Evolutionary conservation across 2,888 invertebrate genomes (phyloP).

Genomic region (Eupeodes luniger): DNA sequence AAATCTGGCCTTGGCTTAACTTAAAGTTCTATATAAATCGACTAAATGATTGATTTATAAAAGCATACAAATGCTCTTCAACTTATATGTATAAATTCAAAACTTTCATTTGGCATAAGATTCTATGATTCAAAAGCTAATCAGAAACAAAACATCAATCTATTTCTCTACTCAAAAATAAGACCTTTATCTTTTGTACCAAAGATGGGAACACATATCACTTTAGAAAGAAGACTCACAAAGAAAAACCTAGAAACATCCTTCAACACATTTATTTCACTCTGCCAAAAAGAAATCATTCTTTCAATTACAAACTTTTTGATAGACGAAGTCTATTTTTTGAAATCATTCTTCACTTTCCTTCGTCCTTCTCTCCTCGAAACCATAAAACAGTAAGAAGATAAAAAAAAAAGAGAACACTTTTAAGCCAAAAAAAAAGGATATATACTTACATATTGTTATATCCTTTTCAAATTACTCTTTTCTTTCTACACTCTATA

Average conservation of each 20-base stretch:
- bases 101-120: too few relatives aligned
- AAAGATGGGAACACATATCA: not conserved
- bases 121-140: not conserved
- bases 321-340: constrained; percentile 38
- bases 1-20: too few relatives aligned
- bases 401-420: not conserved
- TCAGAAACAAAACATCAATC: constrained; percentile 2
- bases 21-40: too few relatives aligned
- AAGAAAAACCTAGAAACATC: constrained; percentile 14
- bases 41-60: too few relatives aligned
- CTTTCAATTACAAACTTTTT: constrained; percentile 64
- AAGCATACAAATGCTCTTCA: too few relatives aligned
- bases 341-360: not conserved
- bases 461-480: constrained; percentile 70
- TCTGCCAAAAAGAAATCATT: constrained; percentile 44
- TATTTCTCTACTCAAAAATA: not conserved
- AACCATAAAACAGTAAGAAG: not conserved
- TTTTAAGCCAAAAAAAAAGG: constrained; percentile 51
- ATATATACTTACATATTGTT: constrained; percentile 51
- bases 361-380: not conserved
- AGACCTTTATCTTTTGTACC: not conserved
- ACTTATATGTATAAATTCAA: too few relatives aligned
- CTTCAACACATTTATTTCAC: constrained; percentile 53
- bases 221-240: not conserved
- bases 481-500: constrained; percentile 37